Evolutionary conservation across 2,888 invertebrate species (phyloP).

Genomic region (Hyles lineata): DNA sequence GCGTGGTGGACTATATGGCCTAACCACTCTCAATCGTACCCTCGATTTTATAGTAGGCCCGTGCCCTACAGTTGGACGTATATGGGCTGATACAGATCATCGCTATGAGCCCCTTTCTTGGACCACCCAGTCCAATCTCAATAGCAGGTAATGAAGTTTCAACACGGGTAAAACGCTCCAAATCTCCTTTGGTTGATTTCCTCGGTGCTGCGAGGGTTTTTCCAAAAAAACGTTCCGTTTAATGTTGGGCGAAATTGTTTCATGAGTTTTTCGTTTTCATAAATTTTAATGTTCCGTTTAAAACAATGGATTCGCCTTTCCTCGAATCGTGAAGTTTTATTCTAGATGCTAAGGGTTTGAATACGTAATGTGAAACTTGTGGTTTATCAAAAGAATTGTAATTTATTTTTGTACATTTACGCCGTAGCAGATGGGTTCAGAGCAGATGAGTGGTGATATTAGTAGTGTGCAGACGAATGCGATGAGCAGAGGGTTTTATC

Average conservation of each 20-base stretch:
- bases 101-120: background rate
- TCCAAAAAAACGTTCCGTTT: constrained; percentile 10
- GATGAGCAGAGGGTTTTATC: no score
- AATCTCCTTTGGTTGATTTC: constrained; percentile 31
- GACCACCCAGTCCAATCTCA: constrained; percentile 24
- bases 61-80: no score
- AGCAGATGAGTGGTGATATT: no score
- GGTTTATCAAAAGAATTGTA: background rate
- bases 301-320: constrained; percentile 1
- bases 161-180: constrained; percentile 26
- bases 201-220: constrained; percentile 18
- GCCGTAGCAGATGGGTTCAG: no score
- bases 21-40: no score
- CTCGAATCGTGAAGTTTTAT: background rate
- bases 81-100: no score
- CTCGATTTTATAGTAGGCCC: no score
- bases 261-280: constrained; percentile 25
- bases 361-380: background rate
- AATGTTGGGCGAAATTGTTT: constrained; percentile 22
- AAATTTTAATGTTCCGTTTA: constrained; percentile 23
- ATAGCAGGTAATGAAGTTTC: constrained; percentile 31
- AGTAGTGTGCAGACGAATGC: no score
- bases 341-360: constrained; percentile 10
- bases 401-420: background rate
- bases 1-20: no score